Evolutionary conservation across 2,888 invertebrate species (phyloP).

Genomic region (Homarus gammarus): DNA sequence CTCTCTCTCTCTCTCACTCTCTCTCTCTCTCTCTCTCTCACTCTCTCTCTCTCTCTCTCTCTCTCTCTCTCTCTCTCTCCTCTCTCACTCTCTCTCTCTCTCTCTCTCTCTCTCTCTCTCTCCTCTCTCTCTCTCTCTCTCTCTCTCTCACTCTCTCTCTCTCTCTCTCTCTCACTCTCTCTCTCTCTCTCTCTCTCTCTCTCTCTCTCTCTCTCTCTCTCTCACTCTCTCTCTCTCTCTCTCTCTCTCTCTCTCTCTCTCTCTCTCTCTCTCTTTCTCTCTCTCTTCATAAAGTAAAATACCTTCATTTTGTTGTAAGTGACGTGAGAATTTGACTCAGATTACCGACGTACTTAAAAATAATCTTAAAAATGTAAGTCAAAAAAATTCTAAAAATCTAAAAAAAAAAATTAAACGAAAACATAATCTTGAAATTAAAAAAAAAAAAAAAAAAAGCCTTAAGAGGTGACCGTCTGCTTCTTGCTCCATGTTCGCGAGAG

Average conservation of each 20-base stretch:
- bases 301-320: no score
- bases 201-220: constrained; percentile 11
- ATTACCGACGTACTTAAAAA: no score
- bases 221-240: constrained; percentile 24
- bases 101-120: neutral
- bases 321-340: no score
- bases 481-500: no score
- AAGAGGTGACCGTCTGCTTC: no score
- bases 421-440: no score
- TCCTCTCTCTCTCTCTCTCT: neutral
- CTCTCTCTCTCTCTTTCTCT: constrained; percentile 20
- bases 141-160: constrained; percentile 12
- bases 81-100: constrained; percentile 6
- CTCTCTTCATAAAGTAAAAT: no score
- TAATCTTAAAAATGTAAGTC: no score
- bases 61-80: neutral
- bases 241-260: constrained; percentile 32
- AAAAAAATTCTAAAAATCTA: no score
- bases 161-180: constrained; percentile 9
- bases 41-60: no score
- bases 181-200: constrained; percentile 8
- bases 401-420: no score
- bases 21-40: neutral
- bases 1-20: neutral
- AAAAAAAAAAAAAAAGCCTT: no score